phyloP scores from a whole-genome alignment of 2,888 invertebrate species.

The Tachina lurida region DNA sequence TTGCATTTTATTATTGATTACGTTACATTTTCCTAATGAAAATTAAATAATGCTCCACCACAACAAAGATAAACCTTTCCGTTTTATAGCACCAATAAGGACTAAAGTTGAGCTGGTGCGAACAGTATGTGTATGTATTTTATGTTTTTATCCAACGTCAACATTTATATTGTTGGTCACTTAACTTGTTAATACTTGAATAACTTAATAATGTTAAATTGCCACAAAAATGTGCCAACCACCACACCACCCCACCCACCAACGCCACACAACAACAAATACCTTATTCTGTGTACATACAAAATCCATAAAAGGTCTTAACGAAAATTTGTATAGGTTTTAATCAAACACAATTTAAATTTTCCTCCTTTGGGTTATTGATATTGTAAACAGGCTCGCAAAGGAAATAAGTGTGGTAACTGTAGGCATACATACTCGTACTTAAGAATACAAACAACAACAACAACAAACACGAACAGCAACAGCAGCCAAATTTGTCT shows the following conservation, averaged over 20 bases:
- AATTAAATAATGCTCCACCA: not conserved
- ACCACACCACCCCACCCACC: not conserved
- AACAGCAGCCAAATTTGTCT: constrained; percentile 42
- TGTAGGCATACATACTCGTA: not conserved
- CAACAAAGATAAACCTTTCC: not conserved
- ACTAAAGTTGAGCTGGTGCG: too few species aligned
- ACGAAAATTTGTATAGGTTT: constrained; percentile 36
- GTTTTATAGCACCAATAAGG: not conserved
- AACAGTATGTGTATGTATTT: not conserved
- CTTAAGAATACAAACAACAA: not conserved
- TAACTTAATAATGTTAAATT: constrained; percentile 28
- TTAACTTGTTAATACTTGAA: constrained; percentile 24
- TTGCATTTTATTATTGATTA: constrained; percentile 5
- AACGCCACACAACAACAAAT: not conserved
- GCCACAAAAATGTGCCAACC: constrained; percentile 1
- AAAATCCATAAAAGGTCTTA: not conserved
- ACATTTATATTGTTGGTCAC: constrained; percentile 20
- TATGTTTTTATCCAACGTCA: constrained; percentile 1
- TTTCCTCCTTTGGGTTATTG: not conserved
- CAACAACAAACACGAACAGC: not conserved
- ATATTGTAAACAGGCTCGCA: constrained; percentile 16
- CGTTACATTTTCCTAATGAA: not conserved
- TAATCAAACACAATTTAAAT: constrained; percentile 48
- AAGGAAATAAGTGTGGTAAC: constrained; percentile 7
- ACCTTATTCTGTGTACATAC: too few species aligned